Conservation (phyloP, 2,888 invertebrate genomes). For the Ethmia dodecea region DNA sequence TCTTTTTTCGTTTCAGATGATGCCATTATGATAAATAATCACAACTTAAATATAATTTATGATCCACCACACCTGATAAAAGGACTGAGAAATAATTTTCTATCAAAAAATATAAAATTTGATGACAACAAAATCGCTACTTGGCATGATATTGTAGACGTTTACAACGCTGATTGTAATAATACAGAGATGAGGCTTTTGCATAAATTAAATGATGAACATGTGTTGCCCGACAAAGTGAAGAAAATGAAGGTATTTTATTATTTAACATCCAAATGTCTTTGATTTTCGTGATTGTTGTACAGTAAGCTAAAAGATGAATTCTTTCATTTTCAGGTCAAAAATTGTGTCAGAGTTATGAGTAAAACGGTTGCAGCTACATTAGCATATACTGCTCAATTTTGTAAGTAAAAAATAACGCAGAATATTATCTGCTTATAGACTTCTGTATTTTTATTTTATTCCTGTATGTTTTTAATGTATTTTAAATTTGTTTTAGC, state of each 20-base stretch:
- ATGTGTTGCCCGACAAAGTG: constrained; percentile 11
- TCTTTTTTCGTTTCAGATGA: constrained; percentile 13
- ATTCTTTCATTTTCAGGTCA: too few relatives aligned
- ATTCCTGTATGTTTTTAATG: too few relatives aligned
- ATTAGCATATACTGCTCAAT: too few relatives aligned
- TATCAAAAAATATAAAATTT: constrained; percentile 10
- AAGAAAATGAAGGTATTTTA: constrained; percentile 17
- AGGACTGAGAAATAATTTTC: constrained; percentile 17
- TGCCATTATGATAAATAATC: constrained; percentile 2
- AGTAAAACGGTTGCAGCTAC: too few relatives aligned
- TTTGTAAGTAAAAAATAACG: too few relatives aligned
- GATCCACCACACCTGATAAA: constrained; percentile 19
- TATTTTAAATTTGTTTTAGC: too few relatives aligned
- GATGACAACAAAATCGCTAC: constrained; percentile 8
- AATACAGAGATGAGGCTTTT: constrained; percentile 11
- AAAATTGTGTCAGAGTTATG: too few relatives aligned
- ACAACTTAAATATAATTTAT: constrained; percentile 8
- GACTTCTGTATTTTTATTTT: too few relatives aligned
- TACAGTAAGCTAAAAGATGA: too few relatives aligned
- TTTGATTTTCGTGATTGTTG: too few relatives aligned
- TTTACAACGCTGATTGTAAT: constrained; percentile 17
- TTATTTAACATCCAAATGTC: too few relatives aligned
- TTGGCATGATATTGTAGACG: constrained; percentile 17
- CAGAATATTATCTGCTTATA: too few relatives aligned
- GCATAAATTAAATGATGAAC: constrained; percentile 13